These are phyloP conservation scores for Drosophila gaucha DNA, from an alignment of 2,888 invertebrate genomes.

Conservation along the genomic window DNA sequence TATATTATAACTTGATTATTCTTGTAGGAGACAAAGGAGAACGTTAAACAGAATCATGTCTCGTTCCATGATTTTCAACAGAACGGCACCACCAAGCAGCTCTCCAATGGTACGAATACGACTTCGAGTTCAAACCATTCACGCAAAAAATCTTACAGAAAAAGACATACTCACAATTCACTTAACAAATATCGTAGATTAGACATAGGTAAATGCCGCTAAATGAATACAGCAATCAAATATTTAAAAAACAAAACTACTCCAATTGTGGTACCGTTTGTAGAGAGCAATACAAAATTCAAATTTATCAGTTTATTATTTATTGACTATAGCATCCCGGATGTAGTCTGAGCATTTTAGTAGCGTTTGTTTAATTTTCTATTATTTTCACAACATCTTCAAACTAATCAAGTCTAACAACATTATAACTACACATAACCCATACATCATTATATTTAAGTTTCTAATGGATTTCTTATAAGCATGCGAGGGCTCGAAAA, in stretches of 20 bases:
- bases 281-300: constrained; percentile 32
- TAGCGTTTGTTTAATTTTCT: constrained; percentile 2
- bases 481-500: constrained; percentile 31
- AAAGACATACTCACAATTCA: constrained; percentile 85
- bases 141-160: constrained; percentile 86
- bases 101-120: constrained; percentile 94
- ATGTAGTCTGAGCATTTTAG: constrained; percentile 5
- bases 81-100: constrained; percentile 92
- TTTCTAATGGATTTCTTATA: constrained; percentile 4
- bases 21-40: constrained; percentile 87
- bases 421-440: background rate
- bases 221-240: constrained; percentile 41
- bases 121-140: constrained; percentile 88
- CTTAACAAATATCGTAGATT: constrained; percentile 86
- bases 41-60: constrained; percentile 92
- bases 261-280: constrained; percentile 14
- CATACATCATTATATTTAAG: constrained; percentile 12
- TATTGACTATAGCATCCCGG: constrained; percentile 23
- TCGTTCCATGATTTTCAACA: constrained; percentile 96
- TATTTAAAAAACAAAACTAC: constrained; percentile 22
- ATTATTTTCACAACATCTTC: constrained; percentile 4
- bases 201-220: constrained; percentile 85
- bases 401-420: background rate
- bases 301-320: constrained; percentile 15
- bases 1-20: too few species aligned